Base-by-base conservation (phyloP, 2,113 vertebrate species). In the Chaetops frenatus region DNA sequence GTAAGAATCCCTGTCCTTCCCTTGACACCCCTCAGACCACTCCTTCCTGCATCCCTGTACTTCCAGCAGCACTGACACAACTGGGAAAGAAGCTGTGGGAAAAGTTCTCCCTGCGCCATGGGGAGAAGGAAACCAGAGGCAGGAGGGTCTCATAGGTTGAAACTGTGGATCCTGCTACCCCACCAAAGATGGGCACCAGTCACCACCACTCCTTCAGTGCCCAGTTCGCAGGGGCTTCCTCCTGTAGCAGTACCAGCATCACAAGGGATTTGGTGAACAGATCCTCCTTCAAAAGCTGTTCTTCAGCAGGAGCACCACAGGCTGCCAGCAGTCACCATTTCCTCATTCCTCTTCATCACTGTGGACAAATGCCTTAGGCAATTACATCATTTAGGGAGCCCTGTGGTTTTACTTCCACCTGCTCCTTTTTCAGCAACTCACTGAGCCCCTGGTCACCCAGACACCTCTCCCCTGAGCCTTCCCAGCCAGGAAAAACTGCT, bases 291-390 rank as follows among this genome's bases (percentile, higher is more conserved):
- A 57, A 15, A 2, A 64, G 38, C 17, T 1, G 0, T 42, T 81
- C 72, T 70, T 74, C 64, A 78, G 33, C 25, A 74, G 42, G 28
- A 87, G 21, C 15, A 54, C 7, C n/a, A 50, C 20, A 47, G 42
- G 24, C 1, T 0, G 18, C 25, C 73, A 71, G 23, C 36, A 82
- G 51, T 16, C 25, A 50, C n/a, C 2, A 0, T 67, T 76, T 74
- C 15, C 44, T 74, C 35, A 17, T 51, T 67, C 18, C 12, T 47
- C 27, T 70, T 44, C 5, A 0, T 33, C 16, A 42, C 81, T 74
- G 18, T 16, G 65, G 28, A 38, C 21, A 27, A 8, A 14, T 79
- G 47, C 47, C 20, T 82, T 38, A 69, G 40, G 31, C 42, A 88
- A 77, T n/a, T n/a, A 40, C 9, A 57, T 31, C 0, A 36, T 40